Percentiles rank a stretch among this genome's conserved stretches.
Evolutionary conservation across 2,888 invertebrate species (phyloP).

Genomic region (Athetis lepigone): DNA sequence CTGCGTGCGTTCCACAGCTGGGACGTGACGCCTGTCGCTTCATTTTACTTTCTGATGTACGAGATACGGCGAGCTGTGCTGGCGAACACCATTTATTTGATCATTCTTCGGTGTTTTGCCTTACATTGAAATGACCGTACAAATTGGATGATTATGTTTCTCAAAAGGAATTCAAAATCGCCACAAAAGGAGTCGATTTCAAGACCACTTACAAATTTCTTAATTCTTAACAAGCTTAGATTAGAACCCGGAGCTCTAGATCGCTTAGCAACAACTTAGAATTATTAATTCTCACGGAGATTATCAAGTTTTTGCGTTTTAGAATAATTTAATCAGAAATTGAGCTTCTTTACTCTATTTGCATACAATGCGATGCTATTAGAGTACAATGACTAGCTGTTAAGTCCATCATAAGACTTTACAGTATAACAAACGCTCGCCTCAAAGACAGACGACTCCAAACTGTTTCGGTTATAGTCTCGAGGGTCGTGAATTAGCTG

Average conservation of each 20-base stretch:
- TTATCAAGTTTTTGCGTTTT: background rate
- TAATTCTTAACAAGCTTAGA: slow-evolving; percentile 38
- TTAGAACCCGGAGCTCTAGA: slow-evolving; percentile 14
- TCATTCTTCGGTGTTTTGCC: background rate
- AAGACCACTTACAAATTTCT: slow-evolving; percentile 25
- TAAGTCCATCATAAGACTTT: background rate
- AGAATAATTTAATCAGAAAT: background rate
- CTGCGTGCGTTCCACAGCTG: background rate
- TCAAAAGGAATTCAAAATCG: slow-evolving; percentile 12
- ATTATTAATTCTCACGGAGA: slow-evolving; percentile 18
- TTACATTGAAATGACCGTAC: slow-evolving; percentile 1
- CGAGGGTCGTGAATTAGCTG: slow-evolving; percentile 35
- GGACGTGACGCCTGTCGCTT: background rate
- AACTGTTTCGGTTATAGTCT: slow-evolving; percentile 23
- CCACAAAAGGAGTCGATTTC: slow-evolving; percentile 23
- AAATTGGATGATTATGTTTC: slow-evolving; percentile 15
- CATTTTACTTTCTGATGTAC: slow-evolving; percentile 5
- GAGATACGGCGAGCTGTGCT: slow-evolving; percentile 1
- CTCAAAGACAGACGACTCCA: slow-evolving; percentile 18
- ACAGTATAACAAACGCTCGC: slow-evolving; percentile 11
- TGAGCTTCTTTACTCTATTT: slow-evolving; percentile 5
- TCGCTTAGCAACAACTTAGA: background rate
- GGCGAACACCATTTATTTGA: slow-evolving; percentile 1
- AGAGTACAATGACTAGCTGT: background rate
- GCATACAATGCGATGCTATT: background rate